Evolutionary conservation across 2,888 invertebrate genomes (phyloP).

Genomic region (Phytoseiulus persimilis): DNA sequence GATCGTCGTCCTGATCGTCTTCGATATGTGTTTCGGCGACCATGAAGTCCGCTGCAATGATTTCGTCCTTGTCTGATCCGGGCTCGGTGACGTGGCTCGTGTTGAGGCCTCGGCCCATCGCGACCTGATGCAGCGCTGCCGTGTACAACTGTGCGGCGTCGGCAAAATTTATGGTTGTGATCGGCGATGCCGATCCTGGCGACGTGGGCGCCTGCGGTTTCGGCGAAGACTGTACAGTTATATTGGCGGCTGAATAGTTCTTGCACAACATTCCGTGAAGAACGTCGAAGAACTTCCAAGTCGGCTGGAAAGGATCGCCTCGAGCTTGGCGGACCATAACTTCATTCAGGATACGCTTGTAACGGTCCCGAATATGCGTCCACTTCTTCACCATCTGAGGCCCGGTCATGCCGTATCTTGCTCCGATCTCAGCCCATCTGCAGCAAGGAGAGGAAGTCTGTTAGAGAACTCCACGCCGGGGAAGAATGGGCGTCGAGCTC

Average conservation of each 20-base stretch:
- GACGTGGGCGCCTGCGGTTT: background rate
- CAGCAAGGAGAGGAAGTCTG: background rate
- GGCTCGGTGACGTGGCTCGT: conserved; percentile 19
- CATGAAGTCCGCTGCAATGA: conserved; percentile 37
- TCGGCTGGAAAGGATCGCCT: conserved; percentile 19
- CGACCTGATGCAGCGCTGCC: conserved; percentile 19
- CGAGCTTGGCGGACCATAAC: conserved; percentile 22
- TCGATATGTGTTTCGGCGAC: conserved; percentile 31
- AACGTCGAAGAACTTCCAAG: conserved; percentile 35
- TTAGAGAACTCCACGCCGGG: no score
- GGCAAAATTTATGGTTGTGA: conserved; percentile 22
- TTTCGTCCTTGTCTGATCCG: conserved; percentile 36
- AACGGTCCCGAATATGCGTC: conserved; percentile 34
- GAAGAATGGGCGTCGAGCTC: no score
- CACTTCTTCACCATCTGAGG: conserved; percentile 36
- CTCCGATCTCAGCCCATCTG: conserved; percentile 33
- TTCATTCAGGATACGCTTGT: conserved; percentile 34
- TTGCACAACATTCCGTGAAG: conserved; percentile 27
- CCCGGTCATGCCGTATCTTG: conserved; percentile 27
- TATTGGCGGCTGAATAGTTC: conserved; percentile 26
- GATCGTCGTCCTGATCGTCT: conserved; percentile 37
- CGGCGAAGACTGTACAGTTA: background rate
- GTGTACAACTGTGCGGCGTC: conserved; percentile 26
- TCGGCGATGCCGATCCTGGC: conserved; percentile 7
- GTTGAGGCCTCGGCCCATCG: conserved; percentile 19